These are phyloP conservation scores for Microcebus murinus DNA, from an alignment of 2,113 vertebrate genomes.

Conservation along the genomic window DNA sequence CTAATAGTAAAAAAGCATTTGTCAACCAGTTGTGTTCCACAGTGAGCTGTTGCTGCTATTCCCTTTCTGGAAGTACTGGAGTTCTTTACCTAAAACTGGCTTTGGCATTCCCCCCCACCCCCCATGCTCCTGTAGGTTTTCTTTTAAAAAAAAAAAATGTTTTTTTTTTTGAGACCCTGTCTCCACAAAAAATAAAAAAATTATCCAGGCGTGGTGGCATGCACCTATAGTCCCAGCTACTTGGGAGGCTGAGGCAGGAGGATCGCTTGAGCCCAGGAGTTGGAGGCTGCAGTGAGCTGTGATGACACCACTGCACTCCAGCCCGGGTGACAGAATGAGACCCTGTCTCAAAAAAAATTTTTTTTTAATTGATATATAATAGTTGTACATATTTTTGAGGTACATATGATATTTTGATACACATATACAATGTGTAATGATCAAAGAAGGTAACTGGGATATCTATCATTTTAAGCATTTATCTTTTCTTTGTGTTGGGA, in stretches of 20 bases:
- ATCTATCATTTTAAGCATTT: background rate
- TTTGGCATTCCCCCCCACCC: background rate
- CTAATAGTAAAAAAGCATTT: background rate
- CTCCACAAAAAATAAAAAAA: no score
- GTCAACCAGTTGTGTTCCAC: background rate
- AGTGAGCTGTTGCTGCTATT: accelerated
- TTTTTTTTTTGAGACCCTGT: no score
- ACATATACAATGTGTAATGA: background rate
- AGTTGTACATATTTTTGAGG: background rate
- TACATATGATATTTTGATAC: background rate
- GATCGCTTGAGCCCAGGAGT: no score
- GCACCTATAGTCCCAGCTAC: no score
- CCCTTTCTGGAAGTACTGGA: background rate
- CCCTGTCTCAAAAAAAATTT: background rate
- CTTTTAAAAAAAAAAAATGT: background rate
- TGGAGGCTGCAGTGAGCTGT: no score
- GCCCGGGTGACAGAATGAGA: no score
- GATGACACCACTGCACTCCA: no score
- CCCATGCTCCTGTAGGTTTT: background rate
- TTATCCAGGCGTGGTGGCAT: no score
- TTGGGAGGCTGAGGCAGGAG: no score
- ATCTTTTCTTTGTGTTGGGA: background rate
- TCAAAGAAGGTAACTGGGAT: background rate
- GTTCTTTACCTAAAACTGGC: background rate
- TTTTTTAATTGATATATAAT: background rate